These are phyloP conservation scores for Varecia variegata DNA, from an alignment of 2,797 vertebrate species.

Conservation along the genomic window DNA sequence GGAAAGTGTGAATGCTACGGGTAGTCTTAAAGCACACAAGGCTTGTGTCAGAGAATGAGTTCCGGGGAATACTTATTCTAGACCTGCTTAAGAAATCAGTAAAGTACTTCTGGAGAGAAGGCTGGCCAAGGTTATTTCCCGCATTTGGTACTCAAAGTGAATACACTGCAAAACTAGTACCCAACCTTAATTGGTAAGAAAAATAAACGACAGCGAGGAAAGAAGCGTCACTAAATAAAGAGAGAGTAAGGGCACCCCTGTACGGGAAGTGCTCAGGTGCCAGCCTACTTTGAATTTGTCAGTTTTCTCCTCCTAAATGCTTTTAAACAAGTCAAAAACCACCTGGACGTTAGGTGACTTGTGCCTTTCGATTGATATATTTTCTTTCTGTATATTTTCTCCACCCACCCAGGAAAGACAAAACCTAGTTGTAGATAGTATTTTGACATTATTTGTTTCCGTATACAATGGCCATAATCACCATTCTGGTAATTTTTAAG, in stretches of 20 bases:
- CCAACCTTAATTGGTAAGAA: neutral
- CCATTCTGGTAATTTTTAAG: neutral
- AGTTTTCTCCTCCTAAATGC: neutral
- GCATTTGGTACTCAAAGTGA: neutral
- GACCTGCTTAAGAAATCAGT: neutral
- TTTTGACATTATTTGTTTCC: neutral
- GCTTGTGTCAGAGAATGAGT: neutral
- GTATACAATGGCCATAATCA: neutral
- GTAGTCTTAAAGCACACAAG: neutral
- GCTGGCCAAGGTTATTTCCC: neutral
- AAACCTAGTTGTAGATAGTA: neutral
- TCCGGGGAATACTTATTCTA: neutral
- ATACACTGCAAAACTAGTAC: neutral
- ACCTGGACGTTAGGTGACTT: neutral
- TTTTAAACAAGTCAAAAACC: neutral
- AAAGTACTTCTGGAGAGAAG: neutral
- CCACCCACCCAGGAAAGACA: neutral
- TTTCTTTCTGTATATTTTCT: slow-evolving; percentile 33
- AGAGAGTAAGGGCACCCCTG: neutral
- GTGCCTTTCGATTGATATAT: neutral
- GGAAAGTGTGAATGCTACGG: neutral
- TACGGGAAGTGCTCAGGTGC: neutral
- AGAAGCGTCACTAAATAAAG: neutral
- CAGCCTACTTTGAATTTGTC: neutral
- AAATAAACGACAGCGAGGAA: neutral